phyloP scores from a whole-genome alignment of 2,113 vertebrate genomes.

The Psilopogon haemacephalus region DNA sequence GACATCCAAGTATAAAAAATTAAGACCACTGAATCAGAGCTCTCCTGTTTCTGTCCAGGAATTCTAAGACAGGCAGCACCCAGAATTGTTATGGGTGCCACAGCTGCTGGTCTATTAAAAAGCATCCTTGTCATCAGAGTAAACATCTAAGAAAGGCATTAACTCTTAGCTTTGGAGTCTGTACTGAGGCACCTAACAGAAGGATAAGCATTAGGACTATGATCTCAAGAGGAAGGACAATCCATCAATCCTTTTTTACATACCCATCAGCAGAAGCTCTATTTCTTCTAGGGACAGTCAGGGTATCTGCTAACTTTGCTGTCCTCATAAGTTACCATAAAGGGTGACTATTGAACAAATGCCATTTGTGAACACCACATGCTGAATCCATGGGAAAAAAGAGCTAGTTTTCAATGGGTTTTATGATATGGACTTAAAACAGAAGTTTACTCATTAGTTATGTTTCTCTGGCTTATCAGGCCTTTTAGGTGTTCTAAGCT shows the following conservation, averaged over 20 bases:
- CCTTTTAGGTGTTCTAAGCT: background rate
- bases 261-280: background rate
- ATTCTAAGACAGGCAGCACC: background rate
- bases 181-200: background rate
- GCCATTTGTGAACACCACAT: background rate
- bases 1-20: background rate
- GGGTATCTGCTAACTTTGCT: slow-evolving; percentile 12
- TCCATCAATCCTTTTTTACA: background rate
- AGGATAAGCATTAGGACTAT: background rate
- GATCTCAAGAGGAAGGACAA: background rate
- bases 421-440: slow-evolving; percentile 24
- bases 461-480: slow-evolving; percentile 18
- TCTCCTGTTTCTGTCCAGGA: background rate
- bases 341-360: slow-evolving; percentile 21
- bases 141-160: background rate
- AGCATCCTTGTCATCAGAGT: background rate
- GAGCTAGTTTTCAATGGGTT: background rate
- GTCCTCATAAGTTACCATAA: slow-evolving; percentile 43
- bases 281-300: background rate
- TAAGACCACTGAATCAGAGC: background rate
- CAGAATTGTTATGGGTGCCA: background rate
- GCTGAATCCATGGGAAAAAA: background rate
- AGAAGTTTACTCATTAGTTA: slow-evolving; percentile 33
- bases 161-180: background rate
- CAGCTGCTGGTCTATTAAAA: background rate